Evolutionary conservation across 2,888 invertebrate species (phyloP), one percentile per base, ranked within the genome.

Genomic region (Reticulitermes lucifugus): DNA sequence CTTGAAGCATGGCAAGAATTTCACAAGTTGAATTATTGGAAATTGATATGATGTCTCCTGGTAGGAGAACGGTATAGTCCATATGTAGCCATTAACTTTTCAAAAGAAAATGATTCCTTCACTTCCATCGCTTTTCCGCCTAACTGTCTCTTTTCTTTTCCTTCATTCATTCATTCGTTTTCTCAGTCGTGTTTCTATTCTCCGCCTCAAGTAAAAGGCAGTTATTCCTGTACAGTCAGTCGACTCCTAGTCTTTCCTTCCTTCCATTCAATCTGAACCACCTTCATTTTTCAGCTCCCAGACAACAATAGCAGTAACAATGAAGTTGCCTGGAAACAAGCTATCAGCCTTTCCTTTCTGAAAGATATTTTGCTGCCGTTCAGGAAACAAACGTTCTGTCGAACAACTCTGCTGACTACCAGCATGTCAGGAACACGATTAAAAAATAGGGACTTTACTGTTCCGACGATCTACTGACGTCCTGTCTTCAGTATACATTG

Each of bases 231-330:
- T 46, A 25, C n/a, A 25, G 12, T 46, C 46, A 46, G 46, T 75
- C 18, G 75, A 43, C 21, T 79, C 79, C 51, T 14, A 14, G 12
- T 29, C 25, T 51, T n/a, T 25, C 79, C 25, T 55, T 51, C 25
- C 79, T 79, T 79, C 51, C 79, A 55, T 82, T 85, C 85, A 85
- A 83, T 83, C 60, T 75, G 82, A 85, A 85, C 80, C 75, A 83
- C 65, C 77, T 75, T 83, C 85, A 85, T 85, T 85, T 85, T 81
- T 85, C 85, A 85, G 83, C 55, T 60, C 73, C 25, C 73, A 59
- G 83, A 77, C 85, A 85, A 85, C 83, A 75, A 83, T 60, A 46
- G 60, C 60, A 43, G 80, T 71, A 84, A 84, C 84, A 84, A 84
- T 84, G 46, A 14, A 80, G 79, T 18, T 60, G 77, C 84, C 65